phyloP scores from a whole-genome alignment of 2,797 vertebrate species.

The Chromobotia macracanthus region DNA sequence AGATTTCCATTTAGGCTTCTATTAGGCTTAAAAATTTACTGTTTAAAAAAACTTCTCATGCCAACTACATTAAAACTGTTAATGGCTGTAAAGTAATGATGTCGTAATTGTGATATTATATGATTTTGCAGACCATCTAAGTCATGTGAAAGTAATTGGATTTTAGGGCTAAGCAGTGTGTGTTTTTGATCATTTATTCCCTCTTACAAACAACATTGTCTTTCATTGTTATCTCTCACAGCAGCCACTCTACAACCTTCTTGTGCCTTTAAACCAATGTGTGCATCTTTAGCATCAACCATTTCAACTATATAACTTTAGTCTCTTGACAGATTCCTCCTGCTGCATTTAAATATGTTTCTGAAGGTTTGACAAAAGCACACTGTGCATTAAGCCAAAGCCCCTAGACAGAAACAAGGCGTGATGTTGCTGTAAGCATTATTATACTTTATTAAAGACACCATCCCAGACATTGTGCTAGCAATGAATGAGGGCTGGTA shows the following conservation, averaged over 20 bases:
- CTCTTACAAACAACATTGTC: too few relatives aligned
- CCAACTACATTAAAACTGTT: not conserved
- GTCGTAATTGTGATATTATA: not conserved
- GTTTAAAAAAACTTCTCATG: too few relatives aligned
- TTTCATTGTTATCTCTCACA: too few relatives aligned
- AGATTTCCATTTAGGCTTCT: not conserved
- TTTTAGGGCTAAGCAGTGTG: too few relatives aligned
- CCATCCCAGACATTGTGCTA: slow-evolving; percentile 56
- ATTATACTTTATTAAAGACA: slow-evolving; percentile 48
- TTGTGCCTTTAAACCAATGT: too few relatives aligned
- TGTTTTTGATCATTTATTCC: too few relatives aligned
- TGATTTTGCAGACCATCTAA: not conserved
- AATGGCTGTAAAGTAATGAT: not conserved
- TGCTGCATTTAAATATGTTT: slow-evolving; percentile 22
- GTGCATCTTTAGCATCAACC: too few relatives aligned
- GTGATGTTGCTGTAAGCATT: slow-evolving; percentile 24
- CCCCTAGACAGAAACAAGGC: slow-evolving; percentile 14
- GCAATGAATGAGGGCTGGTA: slow-evolving; percentile 57
- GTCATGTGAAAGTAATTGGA: too few relatives aligned
- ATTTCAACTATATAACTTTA: slow-evolving; percentile 11
- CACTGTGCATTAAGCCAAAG: slow-evolving; percentile 19
- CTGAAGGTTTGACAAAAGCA: slow-evolving; percentile 18
- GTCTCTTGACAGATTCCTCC: slow-evolving; percentile 17
- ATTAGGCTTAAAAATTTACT: not conserved
- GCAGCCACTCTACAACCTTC: too few relatives aligned